Evolutionary conservation across 2,888 invertebrate genomes (phyloP), one percentile per base, ranked within the genome.

Genomic region (Lathronympha strigana): DNA sequence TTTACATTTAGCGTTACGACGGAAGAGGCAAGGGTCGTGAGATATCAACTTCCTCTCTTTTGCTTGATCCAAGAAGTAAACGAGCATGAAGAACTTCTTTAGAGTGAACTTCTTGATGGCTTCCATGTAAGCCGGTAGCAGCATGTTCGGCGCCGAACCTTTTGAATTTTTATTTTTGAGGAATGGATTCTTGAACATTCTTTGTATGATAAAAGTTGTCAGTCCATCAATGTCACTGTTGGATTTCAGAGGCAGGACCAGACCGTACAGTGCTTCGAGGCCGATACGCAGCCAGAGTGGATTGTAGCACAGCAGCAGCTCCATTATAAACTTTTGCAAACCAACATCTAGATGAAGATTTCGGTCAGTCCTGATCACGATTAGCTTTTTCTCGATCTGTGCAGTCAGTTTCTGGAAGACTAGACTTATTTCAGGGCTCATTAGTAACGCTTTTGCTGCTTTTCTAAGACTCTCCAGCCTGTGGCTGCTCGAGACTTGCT

Each of bases 1-100:
- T 83, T 97, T 97, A 72, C 94, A 93, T 0, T 92, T 80, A 0
- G 96, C 95, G 69, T 94, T 95, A 75, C 95, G 94, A 60, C 95
- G 93, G 83, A 98, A 98, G 38, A 98, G 90, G 75, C 98, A 98
- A 0, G 98, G 98, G 88, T 98, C 97, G 76, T 98, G 97, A 1
- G 95, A 93, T 69, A 98, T 97, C 5, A 98, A 91, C 73, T 95
- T 95, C 40, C 93, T 93, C 57, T 92, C 93, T 82, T 98, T 98
- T 0, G 97, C 97, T 79, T 94, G 93, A 83, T 98, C 98, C 71
- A 98, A 90, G 79, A 98, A 97, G 76, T 95, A 96, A 5, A 98
- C 94, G 0, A 98, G 83, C 76, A 95, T 93, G 19, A 98, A 93
- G 78, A 97, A 96, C 80, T 97, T 97, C 77, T 97, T 97, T 11